Base-by-base conservation (phyloP, 2,888 invertebrate genomes). In the Nemurella pictetii region DNA sequence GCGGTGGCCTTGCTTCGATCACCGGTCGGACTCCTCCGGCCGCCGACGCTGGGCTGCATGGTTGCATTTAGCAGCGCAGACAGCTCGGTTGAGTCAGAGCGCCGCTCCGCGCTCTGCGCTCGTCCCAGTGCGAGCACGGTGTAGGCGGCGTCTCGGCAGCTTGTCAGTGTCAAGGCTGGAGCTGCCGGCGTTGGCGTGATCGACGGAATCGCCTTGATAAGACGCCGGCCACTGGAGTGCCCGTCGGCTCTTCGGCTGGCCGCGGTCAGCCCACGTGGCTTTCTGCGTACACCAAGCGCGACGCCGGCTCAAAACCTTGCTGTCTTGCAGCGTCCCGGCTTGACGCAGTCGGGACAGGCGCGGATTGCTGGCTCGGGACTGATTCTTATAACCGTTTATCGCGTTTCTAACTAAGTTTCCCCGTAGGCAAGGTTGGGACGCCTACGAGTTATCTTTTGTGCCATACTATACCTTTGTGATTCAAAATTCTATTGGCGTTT, bases 141-240 rank as follows among this genome's bases (percentile, higher is more conserved):
- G n/a, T n/a, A 3, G 32, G 9, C 32, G 32, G 32, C 32, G 32
- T 32, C 73, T 3, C 25, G 73, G 20, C n/a, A n/a, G n/a, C n/a
- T n/a, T 73, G 3, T 73, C 73, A 73, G 20, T 73, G 73, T 73
- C 73, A 73, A 73, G 73, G 73, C 73, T 73, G 73, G 73, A 74
- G 35, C 4, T 35, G 35, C 35, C 35, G 35, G 35, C 12, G 35
- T 12, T 7, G 35, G 12, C 35, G 35, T 7, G 35, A 35, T 7
- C 12, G 35, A 35, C 35, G n/a, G n/a, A n/a, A n/a, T n/a, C 35
- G 35, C 35, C 35, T n/a, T n/a, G n/a, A n/a, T n/a, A n/a, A n/a
- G n/a, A n/a, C n/a, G n/a, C n/a, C n/a, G n/a, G n/a, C n/a, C n/a
- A n/a, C n/a, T n/a, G n/a, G n/a, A n/a, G n/a, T n/a, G n/a, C n/a